A percentile compares a stretch with the other conserved stretches of the same genome.
phyloP scores from a whole-genome alignment of 2,888 invertebrate genomes.

The Drosophila leonis region DNA sequence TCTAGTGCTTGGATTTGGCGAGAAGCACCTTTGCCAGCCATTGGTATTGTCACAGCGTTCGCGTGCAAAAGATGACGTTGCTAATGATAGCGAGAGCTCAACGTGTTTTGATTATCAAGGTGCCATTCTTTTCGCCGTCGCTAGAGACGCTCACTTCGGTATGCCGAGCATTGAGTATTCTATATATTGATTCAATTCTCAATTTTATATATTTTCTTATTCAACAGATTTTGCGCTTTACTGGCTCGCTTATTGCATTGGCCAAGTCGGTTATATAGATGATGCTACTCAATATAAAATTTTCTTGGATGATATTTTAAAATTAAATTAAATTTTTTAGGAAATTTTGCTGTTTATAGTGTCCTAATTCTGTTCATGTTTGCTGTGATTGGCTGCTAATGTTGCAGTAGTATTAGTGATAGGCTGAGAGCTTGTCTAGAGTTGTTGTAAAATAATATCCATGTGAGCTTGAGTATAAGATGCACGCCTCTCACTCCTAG shows the following conservation, averaged over 20 bases:
- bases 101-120: slow-evolving; percentile 59
- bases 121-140: slow-evolving; percentile 81
- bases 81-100: slow-evolving; percentile 76
- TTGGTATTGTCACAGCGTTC: slow-evolving; percentile 75
- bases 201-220: background rate
- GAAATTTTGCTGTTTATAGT: no score
- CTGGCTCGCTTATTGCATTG: slow-evolving; percentile 69
- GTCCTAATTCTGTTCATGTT: no score
- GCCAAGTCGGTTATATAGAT: slow-evolving; percentile 64
- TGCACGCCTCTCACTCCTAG: no score
- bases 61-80: slow-evolving; percentile 75
- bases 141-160: slow-evolving; percentile 74
- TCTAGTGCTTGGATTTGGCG: slow-evolving; percentile 64
- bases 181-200: accelerated
- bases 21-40: slow-evolving; percentile 59
- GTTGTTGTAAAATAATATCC: no score
- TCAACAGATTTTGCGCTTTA: slow-evolving; percentile 65
- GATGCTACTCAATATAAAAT: no score
- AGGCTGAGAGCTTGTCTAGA: no score
- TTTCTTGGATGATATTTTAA: background rate
- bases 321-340: background rate
- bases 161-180: background rate
- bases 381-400: no score
- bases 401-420: no score
- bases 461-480: no score